phyloP scores from a whole-genome alignment of 1,140 invertebrate species.

The Drosophila malerkotliana region DNA sequence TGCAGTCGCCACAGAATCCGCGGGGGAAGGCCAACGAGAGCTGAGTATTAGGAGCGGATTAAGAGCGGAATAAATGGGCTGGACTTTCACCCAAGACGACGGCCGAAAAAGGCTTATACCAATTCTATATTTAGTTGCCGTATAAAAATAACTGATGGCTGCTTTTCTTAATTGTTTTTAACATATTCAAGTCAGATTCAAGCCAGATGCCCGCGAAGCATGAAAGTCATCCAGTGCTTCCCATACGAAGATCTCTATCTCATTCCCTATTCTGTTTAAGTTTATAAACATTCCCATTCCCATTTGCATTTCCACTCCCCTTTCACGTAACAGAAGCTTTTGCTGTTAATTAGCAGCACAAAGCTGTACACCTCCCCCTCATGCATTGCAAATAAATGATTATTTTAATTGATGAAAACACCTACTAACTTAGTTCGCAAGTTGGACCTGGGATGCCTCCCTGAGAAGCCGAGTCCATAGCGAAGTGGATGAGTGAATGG shows the following conservation, averaged over 20 bases:
- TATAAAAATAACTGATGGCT: not conserved
- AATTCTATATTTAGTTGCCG: not conserved
- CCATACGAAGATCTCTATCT: conserved; percentile 11
- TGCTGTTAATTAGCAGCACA: conserved; percentile 34
- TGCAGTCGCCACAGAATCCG: conserved; percentile 28
- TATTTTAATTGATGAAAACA: conserved; percentile 81
- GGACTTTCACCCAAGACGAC: conserved; percentile 42
- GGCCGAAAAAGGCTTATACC: not conserved
- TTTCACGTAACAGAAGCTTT: conserved; percentile 41
- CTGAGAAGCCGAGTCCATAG: conserved; percentile 4
- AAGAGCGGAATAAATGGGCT: conserved; percentile 43
- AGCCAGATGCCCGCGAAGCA: not conserved
- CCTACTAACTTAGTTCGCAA: conserved; percentile 45
- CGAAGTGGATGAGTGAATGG: not conserved
- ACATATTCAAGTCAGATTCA: not conserved
- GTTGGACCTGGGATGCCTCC: not conserved
- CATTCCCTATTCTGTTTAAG: not conserved
- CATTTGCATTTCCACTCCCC: conserved; percentile 40
- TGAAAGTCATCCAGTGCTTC: not conserved
- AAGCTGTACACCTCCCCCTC: conserved; percentile 24
- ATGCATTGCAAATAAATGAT: conserved; percentile 75
- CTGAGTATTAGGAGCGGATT: conserved; percentile 59
- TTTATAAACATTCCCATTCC: conserved; percentile 25
- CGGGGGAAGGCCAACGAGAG: conserved; percentile 27
- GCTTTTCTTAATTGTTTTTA: not conserved